Evolutionary conservation across 2,888 invertebrate species (phyloP), one percentile per base, ranked within the genome.

Genomic region (Baronia brevicornis): DNA sequence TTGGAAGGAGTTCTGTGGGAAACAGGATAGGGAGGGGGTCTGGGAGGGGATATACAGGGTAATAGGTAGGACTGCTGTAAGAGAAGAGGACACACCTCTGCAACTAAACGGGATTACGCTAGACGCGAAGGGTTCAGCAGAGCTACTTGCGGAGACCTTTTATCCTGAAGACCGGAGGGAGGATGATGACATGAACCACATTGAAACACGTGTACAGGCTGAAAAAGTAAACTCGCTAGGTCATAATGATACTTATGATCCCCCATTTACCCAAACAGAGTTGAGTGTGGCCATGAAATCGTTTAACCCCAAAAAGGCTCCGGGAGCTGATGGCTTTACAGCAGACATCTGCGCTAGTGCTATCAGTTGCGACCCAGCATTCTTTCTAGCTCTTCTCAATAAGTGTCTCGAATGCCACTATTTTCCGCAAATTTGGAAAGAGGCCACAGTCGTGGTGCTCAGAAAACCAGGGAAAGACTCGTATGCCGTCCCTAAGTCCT

Each of bases 1-100:
- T 12, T 48, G 46, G 44, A 48, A 43, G 17, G 20, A 28, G 1
- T 46, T 43, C 24, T 48, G 46, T 18, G 5, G 17, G 3, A 38
- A 6, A n/a, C 45, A 48, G 7, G 37, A 42, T 1, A 26, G 26
- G 14, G 41, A 44, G 9, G 38, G 37, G 6, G 25, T 45, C 20
- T 45, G 41, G 39, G 39, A 45, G 11, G 39, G 39, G 1, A 41
- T 45, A 1, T 41, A 41, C 6, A 36, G 41, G 13, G 33, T 42
- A 0, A 31, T 43, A 4, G 14, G 14, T 5, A 37, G 23, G 6
- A 38, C 36, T 1, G 7, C 5, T 0, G 15, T 8, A 5, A 30
- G 33, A n/a, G 17, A 36, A 8, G 38, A 41, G n/a, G 40, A 43
- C 3, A 2, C 11, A 2, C 31, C 22, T 0, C 14, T 38, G 12